Percentiles rank a stretch among this genome's conserved stretches.
phyloP scores from a whole-genome alignment of 2,797 vertebrate genomes.

The Dipus sagitta region DNA sequence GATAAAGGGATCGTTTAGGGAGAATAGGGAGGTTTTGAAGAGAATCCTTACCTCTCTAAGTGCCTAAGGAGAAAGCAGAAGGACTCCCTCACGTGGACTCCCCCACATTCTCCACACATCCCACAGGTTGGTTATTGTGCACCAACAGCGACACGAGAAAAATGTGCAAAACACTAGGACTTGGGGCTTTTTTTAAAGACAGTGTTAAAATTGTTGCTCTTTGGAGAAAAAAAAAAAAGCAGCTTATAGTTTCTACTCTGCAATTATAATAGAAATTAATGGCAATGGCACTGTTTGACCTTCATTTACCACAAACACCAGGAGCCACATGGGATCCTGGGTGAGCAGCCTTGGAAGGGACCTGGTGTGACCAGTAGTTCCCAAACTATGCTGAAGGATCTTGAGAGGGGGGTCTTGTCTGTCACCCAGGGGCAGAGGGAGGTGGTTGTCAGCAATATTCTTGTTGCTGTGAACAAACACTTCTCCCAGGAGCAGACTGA shows the following conservation, averaged over 20 bases:
- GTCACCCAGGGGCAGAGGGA: accelerated
- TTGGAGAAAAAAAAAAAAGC: background rate
- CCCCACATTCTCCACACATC: too few species aligned
- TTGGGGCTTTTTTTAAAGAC: background rate
- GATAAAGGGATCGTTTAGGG: background rate
- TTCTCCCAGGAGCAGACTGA: background rate
- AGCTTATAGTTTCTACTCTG: background rate
- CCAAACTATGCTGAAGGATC: too few species aligned
- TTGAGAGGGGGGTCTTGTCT: accelerated
- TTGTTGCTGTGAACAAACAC: background rate
- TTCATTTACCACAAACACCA: too few species aligned
- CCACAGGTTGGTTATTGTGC: accelerated
- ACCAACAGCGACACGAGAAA: too few species aligned
- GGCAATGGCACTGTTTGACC: background rate
- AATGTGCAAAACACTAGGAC: background rate
- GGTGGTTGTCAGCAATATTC: background rate
- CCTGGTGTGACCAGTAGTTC: too few species aligned
- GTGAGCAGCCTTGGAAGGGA: background rate
- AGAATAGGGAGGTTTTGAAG: too few species aligned
- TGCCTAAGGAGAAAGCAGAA: background rate
- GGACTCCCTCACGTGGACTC: too few species aligned
- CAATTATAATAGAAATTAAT: background rate
- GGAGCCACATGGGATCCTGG: accelerated
- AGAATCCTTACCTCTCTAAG: background rate
- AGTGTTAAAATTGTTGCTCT: background rate